phyloP scores from a whole-genome alignment of 2,888 invertebrate species.

The Aplocera efformata region DNA sequence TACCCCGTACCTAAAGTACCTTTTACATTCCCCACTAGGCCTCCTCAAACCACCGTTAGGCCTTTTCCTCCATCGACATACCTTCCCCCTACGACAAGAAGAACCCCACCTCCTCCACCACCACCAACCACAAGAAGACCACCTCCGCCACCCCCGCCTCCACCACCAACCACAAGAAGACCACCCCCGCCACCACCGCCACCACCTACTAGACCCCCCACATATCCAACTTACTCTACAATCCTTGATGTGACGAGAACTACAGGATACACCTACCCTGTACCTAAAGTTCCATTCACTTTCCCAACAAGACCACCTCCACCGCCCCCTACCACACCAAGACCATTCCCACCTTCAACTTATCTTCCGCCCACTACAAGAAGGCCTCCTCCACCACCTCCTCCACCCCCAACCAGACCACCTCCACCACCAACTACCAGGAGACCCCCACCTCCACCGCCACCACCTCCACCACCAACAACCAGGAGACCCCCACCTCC shows the following conservation, averaged over 20 bases:
- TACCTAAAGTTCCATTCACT: slow-evolving; percentile 34
- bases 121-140: slow-evolving; percentile 18
- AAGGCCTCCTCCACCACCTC: slow-evolving; percentile 25
- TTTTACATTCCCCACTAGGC: slow-evolving; percentile 31
- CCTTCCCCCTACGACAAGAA: slow-evolving; percentile 24
- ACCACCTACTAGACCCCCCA: slow-evolving; percentile 25
- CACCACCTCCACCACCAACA: slow-evolving; percentile 26
- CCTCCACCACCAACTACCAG: slow-evolving; percentile 19
- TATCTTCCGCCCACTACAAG: slow-evolving; percentile 23
- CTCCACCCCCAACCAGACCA: slow-evolving; percentile 23
- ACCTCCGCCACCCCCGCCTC: slow-evolving; percentile 14
- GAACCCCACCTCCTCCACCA: slow-evolving; percentile 21
- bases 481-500: too few relatives aligned
- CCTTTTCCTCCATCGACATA: slow-evolving; percentile 28
- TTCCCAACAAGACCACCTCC: slow-evolving; percentile 23
- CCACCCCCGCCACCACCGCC: slow-evolving; percentile 20
- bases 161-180: slow-evolving; percentile 26
- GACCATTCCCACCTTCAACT: slow-evolving; percentile 27
- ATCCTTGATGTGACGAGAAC: slow-evolving; percentile 32
- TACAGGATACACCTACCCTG: slow-evolving; percentile 48
- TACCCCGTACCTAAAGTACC: slow-evolving; percentile 41
- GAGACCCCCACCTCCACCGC: slow-evolving; percentile 25
- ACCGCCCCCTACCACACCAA: slow-evolving; percentile 22
- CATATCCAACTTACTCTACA: slow-evolving; percentile 19
- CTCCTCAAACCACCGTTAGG: slow-evolving; percentile 9